Base-by-base conservation (phyloP, 2,113 vertebrate genomes). In the Paraplagusia blochii region DNA sequence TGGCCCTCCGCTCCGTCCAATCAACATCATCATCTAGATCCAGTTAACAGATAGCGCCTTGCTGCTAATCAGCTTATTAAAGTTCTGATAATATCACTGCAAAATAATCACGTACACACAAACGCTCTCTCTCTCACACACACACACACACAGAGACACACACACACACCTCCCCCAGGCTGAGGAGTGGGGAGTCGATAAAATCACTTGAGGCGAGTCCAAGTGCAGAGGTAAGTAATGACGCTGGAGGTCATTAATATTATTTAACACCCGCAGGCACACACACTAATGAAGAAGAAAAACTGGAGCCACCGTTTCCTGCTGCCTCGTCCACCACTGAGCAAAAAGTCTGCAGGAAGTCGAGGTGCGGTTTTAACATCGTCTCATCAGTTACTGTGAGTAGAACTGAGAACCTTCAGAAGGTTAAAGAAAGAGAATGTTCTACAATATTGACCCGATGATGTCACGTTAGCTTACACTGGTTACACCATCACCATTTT, bases 1-100 rank as follows among this genome's bases (percentile, higher is more conserved):
- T 99, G 95, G 90, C 59, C 80, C 87, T 69, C 90, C 92, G 93
- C 92, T 94, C 84, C 90, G 90, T 91, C 92, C 94, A 95, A 98
- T 99, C 95, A 96, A 94, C 93, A 94, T 97, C 94, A 97, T 97
- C 94, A 98, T 97, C 94, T 93, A 95, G 95, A 99, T 98, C 92
- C 94, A 96, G 94, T 97, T 97, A 97, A 94, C 82, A 94, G 95
- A 98, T 98, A 96, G 73, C 85, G 84, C 86, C 83, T 84, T 4
- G 42, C 79, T 78, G 91, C 95, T 98, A 97, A 98, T 95, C 95
- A 95, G 95, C 92, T 94, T 96, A 93, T 95, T 95, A 94, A 98
- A 93, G 90, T 85, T 91, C 91, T 89, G 94, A 97, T 97, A 95
- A 95, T 95, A 97, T 97, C 95, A 62, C 91, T 86, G 91, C 90